Evolutionary conservation across 2,888 invertebrate genomes (phyloP), one percentile per base, ranked within the genome.

Genomic region (Melanostoma mellinum): DNA sequence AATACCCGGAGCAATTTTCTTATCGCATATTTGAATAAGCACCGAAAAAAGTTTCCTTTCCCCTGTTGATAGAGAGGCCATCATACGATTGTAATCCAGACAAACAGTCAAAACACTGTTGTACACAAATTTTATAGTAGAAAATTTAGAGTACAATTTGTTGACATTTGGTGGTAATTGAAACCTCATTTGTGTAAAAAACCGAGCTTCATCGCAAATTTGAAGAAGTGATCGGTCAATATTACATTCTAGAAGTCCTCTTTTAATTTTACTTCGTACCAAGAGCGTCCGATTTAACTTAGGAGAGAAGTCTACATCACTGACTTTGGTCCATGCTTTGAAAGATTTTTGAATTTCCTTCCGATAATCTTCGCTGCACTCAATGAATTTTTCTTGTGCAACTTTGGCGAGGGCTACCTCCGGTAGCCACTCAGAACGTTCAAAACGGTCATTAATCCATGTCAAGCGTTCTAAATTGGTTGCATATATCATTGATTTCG

Each of bases 41-140:
- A 96, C 95, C 76, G 93, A 94, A 91, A 98, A 97, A 2, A 98
- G 92, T 53, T 94, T 90, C 38, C 96, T 92, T 88, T 98, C 98
- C 55, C 96, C 94, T 2, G 93, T 93, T 0, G 96, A 96, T 5
- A 98, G 90, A 0, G 95, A 95, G 86, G 93, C 93, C 52, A 97
- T 90, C 53, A 97, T 96, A 88, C 94, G 94, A 90, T 97, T 97
- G 89, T 96, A 96, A 38, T 95, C 94, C 55, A 94, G 92, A 0
- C 95, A 95, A 0, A 97, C 94, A 0, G 94, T 93, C 33, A 95
- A 87, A 0, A 96, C 95, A 86, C 94, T 95, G 86, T 96, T 95
- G 86, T 94, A 95, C 0, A 95, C 93, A 77, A 93, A 93, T 77
- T 92, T 92, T 4, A 95, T 89, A 0, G 91, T 92, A 33, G 93